Evolutionary conservation across 92 coral and sea anemone species (phyloP), one percentile per base, ranked within the genome.

Genomic region (Phenganax marumi): DNA sequence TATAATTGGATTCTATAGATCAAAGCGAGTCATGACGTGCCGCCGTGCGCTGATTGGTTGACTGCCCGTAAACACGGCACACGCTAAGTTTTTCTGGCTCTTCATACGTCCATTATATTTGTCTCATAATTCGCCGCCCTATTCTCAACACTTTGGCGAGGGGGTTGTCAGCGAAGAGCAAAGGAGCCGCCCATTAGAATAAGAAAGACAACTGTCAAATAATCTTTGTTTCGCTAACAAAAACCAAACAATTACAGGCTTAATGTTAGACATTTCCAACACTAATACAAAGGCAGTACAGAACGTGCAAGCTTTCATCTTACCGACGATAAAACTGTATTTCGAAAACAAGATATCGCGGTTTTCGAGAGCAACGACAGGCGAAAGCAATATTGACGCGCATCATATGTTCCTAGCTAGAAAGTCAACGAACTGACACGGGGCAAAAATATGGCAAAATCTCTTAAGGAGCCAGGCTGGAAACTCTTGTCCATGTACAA

Each of bases 171-270:
- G 88, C 93, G 69, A 86, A 78, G 84, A 61, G 87, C 89, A 90
- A 96, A 95, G 89, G 97, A 90, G 91, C 99, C 99, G 99, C 99
- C 99, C 89, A 96, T 96, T 96, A 92, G 88, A 96, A 96, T 96
- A 89, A 92, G 99, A 96, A 91, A 89, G 84, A 87, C 80, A 81
- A 64, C 89, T 76, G 92, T 92, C 90, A 92, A 90, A 91, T 91
- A 85, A 91, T 88, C 90, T 83, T 96, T 96, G 99, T 96, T 75
- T 86, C n/a, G 83, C 88, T 91, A 92, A 96, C 99, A 91, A 92
- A 91, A 86, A 84, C 85, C 82, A 90, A 90, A 96, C 99, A 96
- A 96, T 96, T 92, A 91, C 81, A 84, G 72, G 85, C 70, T 89
- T 86, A 91, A 89, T 96, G 92, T 95, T 93, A 97, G 90, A 92